Evolutionary conservation across 2,113 vertebrate genomes (phyloP), one percentile per base, ranked within the genome.

Genomic region (Periophthalmus modestus): DNA sequence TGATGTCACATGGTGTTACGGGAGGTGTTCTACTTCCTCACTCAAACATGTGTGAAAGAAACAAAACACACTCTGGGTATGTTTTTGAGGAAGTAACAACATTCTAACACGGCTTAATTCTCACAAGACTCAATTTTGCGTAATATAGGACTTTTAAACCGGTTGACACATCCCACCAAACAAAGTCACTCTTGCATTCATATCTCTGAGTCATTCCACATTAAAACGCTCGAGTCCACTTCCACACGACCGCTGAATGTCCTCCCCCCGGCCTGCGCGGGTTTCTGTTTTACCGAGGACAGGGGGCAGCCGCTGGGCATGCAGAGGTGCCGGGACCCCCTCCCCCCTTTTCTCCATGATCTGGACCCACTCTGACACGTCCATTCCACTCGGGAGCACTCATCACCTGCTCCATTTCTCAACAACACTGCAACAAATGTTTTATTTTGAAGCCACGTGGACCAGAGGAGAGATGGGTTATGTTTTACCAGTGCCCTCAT

Each of bases 361-460:
- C 68, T 78, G 82, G 78, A 91, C 83, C 28, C 50, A 73, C 59
- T 84, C 23, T 82, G 87, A 83, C 88, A 88, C 82, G 86, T 85
- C n/a, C 24, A 33, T 47, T 71, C 68, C 34, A 55, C 23, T 24
- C 62, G 36, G 21, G 62, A 23, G 58, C 73, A 2, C 46, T 58
- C 72, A 67, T 76, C 16, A 16, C 70, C 28, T 15, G 63, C 52
- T 52, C 48, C 6, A 6, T 52, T 16, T 52, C 47, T 48, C 47
- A 14, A 48, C 15, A 15, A 14, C 47, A 48, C 47, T 14, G 15
- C 14, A 9, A 16, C 15, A 48, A 48, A 48, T 4, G 47, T 52
- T 52, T 52, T 18, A 52, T 52, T 18, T 52, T 18, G 16, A 16
- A 46, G 0, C 23, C 4, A 5, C 9, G 7, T 9, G 15, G 48